These are phyloP conservation scores for Danio albolineatus DNA, from an alignment of 2,797 vertebrate genomes.

Conservation along the genomic window DNA sequence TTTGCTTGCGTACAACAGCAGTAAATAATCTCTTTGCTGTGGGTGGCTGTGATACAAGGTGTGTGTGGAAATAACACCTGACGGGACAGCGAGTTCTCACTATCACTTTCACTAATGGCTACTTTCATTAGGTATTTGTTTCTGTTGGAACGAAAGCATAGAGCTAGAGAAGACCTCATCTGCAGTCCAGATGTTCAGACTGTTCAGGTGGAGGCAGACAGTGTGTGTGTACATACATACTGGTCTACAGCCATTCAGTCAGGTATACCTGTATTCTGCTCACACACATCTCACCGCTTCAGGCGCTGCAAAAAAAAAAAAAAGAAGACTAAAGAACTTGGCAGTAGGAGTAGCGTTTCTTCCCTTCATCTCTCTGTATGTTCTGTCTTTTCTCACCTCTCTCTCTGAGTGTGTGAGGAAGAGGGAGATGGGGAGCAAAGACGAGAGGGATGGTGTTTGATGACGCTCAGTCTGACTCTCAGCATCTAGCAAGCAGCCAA, in stretches of 20 bases:
- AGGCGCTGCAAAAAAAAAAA: conserved; percentile 5
- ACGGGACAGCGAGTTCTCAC: conserved; percentile 7
- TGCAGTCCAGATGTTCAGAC: conserved; percentile 30
- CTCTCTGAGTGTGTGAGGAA: not conserved
- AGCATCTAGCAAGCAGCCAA: conserved; percentile 49
- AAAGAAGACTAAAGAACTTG: conserved; percentile 8
- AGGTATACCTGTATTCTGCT: conserved; percentile 31
- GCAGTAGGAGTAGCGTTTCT: conserved; percentile 17
- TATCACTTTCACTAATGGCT: conserved; percentile 41
- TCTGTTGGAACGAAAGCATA: conserved; percentile 27
- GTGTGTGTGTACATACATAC: no score
- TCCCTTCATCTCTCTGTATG: conserved; percentile 25
- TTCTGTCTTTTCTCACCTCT: conserved; percentile 32
- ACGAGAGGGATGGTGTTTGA: conserved; percentile 15
- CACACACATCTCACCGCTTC: conserved; percentile 43
- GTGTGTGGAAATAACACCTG: conserved; percentile 31
- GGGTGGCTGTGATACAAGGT: conserved; percentile 33
- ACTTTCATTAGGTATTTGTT: conserved; percentile 25
- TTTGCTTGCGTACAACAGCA: conserved; percentile 68
- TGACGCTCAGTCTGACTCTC: conserved; percentile 18
- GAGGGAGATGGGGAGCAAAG: not conserved
- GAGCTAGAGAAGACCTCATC: not conserved
- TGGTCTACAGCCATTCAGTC: conserved; percentile 18
- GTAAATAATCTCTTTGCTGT: conserved; percentile 63
- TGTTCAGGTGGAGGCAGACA: not conserved